Evolutionary conservation across 2,888 invertebrate genomes (phyloP).

Genomic region (Harpalus rubripes): DNA sequence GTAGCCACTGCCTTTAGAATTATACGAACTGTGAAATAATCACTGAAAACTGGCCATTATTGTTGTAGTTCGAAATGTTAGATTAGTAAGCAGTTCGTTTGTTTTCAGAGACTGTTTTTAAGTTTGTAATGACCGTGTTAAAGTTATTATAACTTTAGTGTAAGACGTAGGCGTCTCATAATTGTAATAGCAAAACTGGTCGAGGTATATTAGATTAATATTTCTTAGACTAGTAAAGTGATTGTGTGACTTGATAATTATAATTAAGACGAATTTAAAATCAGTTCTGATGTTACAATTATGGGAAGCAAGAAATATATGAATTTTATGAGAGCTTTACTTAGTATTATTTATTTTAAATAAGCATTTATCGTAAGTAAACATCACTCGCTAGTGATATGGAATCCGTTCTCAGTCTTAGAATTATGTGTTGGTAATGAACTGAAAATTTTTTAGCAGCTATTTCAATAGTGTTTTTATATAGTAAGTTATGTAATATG

Average conservation of each 20-base stretch:
- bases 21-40: conserved; percentile 27
- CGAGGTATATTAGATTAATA: conserved; percentile 36
- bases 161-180: conserved; percentile 27
- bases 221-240: conserved; percentile 12
- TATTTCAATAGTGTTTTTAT: conserved; percentile 62
- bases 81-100: not conserved
- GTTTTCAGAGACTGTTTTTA: conserved; percentile 27
- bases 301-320: conserved; percentile 16
- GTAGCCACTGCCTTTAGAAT: not conserved
- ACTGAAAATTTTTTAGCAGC: conserved; percentile 62
- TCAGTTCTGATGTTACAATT: conserved; percentile 31
- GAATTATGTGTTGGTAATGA: conserved; percentile 30
- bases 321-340: conserved; percentile 42
- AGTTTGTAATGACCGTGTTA: conserved; percentile 10
- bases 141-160: conserved; percentile 33
- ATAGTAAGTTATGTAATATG: conserved; percentile 65
- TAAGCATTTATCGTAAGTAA: conserved; percentile 2
- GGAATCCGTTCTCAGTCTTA: conserved; percentile 9
- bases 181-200: conserved; percentile 22
- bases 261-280: conserved; percentile 41
- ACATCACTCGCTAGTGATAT: conserved; percentile 25
- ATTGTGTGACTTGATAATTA: conserved; percentile 33
- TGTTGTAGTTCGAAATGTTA: conserved; percentile 8
- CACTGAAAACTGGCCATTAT: conserved; percentile 41
- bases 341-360: conserved; percentile 45